Evolutionary conservation across 2,113 vertebrate species (phyloP), one percentile per base, ranked within the genome.

Genomic region (Gymnorhina tibicen): DNA sequence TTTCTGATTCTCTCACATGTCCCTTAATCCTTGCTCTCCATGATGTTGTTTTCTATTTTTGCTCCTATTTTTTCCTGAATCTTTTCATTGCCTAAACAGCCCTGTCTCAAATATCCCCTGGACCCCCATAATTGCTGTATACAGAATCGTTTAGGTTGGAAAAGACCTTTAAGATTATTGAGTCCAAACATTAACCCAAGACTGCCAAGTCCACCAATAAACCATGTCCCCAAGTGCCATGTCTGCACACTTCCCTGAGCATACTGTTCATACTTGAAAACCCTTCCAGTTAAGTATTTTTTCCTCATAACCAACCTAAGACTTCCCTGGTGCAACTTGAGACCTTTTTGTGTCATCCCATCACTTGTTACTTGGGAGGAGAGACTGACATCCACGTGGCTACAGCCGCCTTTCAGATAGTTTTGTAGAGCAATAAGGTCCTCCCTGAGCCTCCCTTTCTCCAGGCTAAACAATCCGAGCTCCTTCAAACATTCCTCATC

Each of bases 301-400:
- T 18, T 12, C 33, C 22, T 68, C 44, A 22, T 68, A 52, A 37
- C 27, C 37, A 44, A 33, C 76, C 49, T 37, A 26, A 62, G 5
- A 5, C 10, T 79, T 53, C n/a, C 16, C 28, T 55, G n/a, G n/a
- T 47, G 5, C 30, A 79, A 63, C 7, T 10, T 41, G 30, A 35
- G 35, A 18, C 3, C 11, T 32, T 64, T 87, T 32, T 47, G 17
- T 63, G 66, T 35, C 49, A 32, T 49, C 24, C 6, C 18, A 18
- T 32, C 17, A 7, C 30, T 16, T 63, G 9, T 41, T 47, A 27
- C 18, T 15, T 32, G 4, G 41, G 26, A 72, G 30, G 35, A 55
- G 41, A 26, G 33, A 32, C 9, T 0, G 1, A 30, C 9, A 28
- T 17, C 16, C 30, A 10, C 21, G 9, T 49, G 49, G 6, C 30